Evolutionary conservation across 2,888 invertebrate species (phyloP).

Genomic region (Calameuta filiformis): DNA sequence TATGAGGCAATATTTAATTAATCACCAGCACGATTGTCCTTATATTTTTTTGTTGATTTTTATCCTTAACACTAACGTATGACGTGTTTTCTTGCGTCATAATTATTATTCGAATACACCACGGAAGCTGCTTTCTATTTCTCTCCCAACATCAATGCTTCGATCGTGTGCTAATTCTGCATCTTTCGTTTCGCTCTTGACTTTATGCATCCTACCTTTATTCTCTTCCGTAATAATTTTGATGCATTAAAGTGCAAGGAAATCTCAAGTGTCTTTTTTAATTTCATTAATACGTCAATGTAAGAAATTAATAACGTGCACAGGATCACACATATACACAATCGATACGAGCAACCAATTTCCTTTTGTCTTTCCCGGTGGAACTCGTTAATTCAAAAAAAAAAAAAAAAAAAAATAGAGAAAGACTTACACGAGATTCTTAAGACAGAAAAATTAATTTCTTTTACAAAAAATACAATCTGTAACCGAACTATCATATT

Average conservation of each 20-base stretch:
- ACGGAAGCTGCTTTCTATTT: constrained; percentile 20
- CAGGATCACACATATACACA: neutral
- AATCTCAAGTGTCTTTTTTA: neutral
- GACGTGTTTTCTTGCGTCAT: neutral
- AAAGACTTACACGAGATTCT: constrained; percentile 1
- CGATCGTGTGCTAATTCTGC: constrained; percentile 20
- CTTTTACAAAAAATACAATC: constrained; percentile 16
- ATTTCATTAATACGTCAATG: neutral
- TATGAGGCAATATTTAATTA: neutral
- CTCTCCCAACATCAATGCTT: constrained; percentile 53
- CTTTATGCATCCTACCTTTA: neutral
- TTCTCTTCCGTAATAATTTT: neutral
- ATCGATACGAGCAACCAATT: neutral
- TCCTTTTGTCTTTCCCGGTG: neutral
- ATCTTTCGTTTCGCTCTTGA: neutral
- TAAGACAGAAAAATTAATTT: neutral
- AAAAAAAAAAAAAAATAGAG: constrained; percentile 8
- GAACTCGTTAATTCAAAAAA: neutral
- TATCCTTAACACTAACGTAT: neutral
- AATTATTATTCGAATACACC: neutral
- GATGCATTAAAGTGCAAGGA: neutral
- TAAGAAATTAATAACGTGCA: neutral
- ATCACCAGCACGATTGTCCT: neutral
- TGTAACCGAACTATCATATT: neutral
- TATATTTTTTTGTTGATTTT: neutral